Conservation (phyloP, 2,888 invertebrate species). For the Drosophila mettleri region DNA sequence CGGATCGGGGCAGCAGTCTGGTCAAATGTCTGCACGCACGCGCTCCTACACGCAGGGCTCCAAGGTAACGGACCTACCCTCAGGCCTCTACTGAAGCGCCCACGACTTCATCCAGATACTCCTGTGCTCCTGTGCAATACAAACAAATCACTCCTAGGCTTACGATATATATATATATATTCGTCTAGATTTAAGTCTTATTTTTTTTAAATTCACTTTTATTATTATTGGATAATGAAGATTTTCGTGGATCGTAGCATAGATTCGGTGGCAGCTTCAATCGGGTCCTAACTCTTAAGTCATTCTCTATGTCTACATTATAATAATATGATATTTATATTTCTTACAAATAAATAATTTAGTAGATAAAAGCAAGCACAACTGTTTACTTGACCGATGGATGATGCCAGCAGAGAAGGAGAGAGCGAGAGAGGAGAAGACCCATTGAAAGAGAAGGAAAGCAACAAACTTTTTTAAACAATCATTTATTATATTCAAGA, state of each 20-base stretch:
- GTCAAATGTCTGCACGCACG: slow-evolving; percentile 87
- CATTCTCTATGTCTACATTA: slow-evolving; percentile 6
- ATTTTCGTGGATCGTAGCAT: slow-evolving; percentile 31
- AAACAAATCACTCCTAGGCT: slow-evolving; percentile 35
- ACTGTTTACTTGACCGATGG: background rate
- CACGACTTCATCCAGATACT: slow-evolving; percentile 6
- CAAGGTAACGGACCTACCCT: slow-evolving; percentile 90
- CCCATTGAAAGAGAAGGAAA: background rate
- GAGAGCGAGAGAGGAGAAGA: background rate
- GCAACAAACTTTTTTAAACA: background rate
- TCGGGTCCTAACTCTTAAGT: slow-evolving; percentile 62
- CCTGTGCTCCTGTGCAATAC: slow-evolving; percentile 67
- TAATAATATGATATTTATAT: slow-evolving; percentile 42
- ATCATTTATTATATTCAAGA: slow-evolving; percentile 7
- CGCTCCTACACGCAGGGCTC: slow-evolving; percentile 85
- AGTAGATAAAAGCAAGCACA: slow-evolving; percentile 18
- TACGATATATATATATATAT: slow-evolving; percentile 12
- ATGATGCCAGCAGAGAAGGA: background rate
- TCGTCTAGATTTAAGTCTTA: background rate
- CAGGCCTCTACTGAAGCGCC: slow-evolving; percentile 88
- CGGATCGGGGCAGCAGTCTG: slow-evolving; percentile 87
- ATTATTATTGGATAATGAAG: slow-evolving; percentile 8
- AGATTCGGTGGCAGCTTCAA: slow-evolving; percentile 73
- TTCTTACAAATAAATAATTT: slow-evolving; percentile 38
- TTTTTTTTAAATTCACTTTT: background rate